Evolutionary conservation across 2,888 invertebrate genomes (phyloP), one percentile per base, ranked within the genome.

Genomic region (Ichneumoninae sp.): DNA sequence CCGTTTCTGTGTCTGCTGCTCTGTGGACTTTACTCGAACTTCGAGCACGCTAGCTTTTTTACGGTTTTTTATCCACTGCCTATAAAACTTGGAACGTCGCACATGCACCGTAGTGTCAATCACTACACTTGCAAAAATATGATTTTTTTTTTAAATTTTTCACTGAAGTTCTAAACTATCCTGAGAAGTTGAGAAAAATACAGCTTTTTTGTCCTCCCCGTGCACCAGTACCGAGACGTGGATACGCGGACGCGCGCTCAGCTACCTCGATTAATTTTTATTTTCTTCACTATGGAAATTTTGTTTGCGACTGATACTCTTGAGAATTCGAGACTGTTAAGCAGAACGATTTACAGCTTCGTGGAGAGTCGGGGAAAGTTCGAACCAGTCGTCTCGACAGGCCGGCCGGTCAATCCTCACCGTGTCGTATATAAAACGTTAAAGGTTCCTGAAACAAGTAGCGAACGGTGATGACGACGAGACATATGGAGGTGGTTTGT

Each of bases 391-490:
- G 62, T n/a, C 19, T 2, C 30, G n/a, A 13, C 33, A 62, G n/a
- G 76, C 81, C 76, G 81, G 66, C 76, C 80, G 80, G 69, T 75
- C 26, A 52, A 40, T 70, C 30, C 19, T n/a, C 66, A 26, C 66
- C 22, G 50, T 66, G 47, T 52, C 50, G 36, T 52, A 62, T 75
- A 47, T 66, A 71, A 82, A 81, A 77, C 65, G 44, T 22, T n/a
- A 33, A 40, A 33, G 52, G 36, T 22, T 65, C 40, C n/a, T 36
- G 30, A 26, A 16, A 33, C 26, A n/a, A 16, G 33, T 16, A 26
- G 26, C 30, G 74, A 33, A 30, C n/a, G 62, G 30, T 13, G 65
- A 75, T 36, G 72, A 75, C 13, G 66, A 68, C 33, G 52, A 44
- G 68, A 78, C 52, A 71, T 50, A 26, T 33, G 33, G 57, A 62